phyloP scores from a whole-genome alignment of 2,797 vertebrate genomes.

The Myotis findleyi region DNA sequence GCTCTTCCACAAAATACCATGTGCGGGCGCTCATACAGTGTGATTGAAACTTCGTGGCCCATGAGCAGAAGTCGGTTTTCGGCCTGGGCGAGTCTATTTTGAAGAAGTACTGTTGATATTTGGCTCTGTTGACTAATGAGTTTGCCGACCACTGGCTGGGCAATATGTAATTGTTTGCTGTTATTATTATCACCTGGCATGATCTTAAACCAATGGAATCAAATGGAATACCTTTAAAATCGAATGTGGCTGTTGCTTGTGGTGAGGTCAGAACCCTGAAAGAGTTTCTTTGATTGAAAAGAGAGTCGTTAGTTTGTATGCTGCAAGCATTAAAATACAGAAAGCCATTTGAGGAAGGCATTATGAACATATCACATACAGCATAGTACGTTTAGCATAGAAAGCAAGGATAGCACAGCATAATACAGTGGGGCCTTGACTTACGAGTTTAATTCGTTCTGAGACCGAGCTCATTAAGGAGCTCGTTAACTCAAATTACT shows the following conservation, averaged over 20 bases:
- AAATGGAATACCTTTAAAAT: slow-evolving; percentile 30
- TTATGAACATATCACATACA: background rate
- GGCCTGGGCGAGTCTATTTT: too few species aligned
- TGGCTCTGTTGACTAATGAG: too few species aligned
- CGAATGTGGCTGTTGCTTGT: background rate
- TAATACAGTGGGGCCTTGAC: too few species aligned
- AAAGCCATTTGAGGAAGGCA: background rate
- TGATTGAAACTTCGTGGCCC: too few species aligned
- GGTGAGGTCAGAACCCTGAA: background rate
- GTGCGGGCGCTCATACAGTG: too few species aligned
- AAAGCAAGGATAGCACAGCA: background rate
- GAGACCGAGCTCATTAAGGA: too few species aligned
- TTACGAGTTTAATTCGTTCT: too few species aligned
- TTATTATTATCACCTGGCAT: background rate
- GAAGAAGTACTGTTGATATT: too few species aligned
- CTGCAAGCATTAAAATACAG: background rate
- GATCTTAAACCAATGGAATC: background rate
- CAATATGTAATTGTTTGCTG: background rate
- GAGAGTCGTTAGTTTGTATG: background rate
- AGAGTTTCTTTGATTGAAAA: background rate
- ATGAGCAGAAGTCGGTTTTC: too few species aligned
- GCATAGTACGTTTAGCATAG: background rate
- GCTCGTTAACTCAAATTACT: too few species aligned
- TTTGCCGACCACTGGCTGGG: background rate
- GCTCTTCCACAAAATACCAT: too few species aligned